Evolutionary conservation across 2,113 vertebrate genomes (phyloP).

Genomic region (Oryzias woworae): DNA sequence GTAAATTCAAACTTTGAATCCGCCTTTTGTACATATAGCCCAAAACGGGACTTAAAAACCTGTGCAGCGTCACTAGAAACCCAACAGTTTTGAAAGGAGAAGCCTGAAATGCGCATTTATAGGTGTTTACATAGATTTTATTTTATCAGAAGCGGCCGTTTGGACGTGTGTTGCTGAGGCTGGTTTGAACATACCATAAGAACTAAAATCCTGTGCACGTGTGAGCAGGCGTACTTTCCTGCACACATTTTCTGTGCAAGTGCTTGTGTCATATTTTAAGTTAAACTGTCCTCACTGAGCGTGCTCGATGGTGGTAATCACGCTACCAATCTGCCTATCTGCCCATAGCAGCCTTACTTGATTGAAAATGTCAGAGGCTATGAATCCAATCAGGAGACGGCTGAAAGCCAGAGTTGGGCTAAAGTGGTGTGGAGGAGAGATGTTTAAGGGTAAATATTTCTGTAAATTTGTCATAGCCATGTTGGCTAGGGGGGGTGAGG

Average conservation of each 20-base stretch:
- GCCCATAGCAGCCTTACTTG: slow-evolving; percentile 54
- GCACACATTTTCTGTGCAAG: slow-evolving; percentile 39
- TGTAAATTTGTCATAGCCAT: slow-evolving; percentile 47
- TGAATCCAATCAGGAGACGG: slow-evolving; percentile 64
- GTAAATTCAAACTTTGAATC: no score
- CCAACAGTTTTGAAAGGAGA: no score
- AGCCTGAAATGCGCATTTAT: no score
- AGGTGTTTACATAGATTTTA: no score
- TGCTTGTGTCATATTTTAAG: slow-evolving; percentile 21
- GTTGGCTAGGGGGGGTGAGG: slow-evolving; percentile 1
- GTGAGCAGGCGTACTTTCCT: slow-evolving; percentile 46
- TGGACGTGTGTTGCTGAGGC: no score
- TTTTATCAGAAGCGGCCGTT: no score
- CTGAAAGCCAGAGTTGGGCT: slow-evolving; percentile 48
- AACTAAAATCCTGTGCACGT: background rate
- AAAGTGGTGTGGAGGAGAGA: slow-evolving; percentile 37
- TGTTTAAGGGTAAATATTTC: slow-evolving; percentile 41
- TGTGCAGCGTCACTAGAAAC: no score
- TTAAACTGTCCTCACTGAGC: slow-evolving; percentile 42
- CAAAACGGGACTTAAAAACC: no score
- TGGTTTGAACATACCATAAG: no score
- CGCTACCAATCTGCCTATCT: slow-evolving; percentile 68
- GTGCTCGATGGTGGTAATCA: slow-evolving; percentile 66
- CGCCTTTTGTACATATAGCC: no score
- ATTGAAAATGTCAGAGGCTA: slow-evolving; percentile 69